Base-by-base conservation (phyloP, 2,113 vertebrate genomes). In the Sialia sialis region DNA sequence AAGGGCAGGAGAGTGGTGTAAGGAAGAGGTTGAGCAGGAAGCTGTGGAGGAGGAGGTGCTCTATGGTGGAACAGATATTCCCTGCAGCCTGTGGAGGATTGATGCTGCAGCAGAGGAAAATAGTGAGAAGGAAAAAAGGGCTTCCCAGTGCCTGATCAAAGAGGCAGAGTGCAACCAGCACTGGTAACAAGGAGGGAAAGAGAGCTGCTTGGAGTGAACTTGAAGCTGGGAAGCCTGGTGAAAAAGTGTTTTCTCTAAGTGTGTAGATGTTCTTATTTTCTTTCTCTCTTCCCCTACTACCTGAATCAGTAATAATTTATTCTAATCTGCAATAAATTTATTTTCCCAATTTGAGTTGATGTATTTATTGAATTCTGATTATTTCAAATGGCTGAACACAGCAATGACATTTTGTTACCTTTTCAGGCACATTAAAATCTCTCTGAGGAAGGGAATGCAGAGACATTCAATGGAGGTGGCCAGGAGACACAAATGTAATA, bases 341-440 rank as follows among this genome's bases (percentile, higher is more conserved):
- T 62, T 91, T 93, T 23, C 44, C 25, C 30, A 39, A 7, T 72
- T 85, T 5, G 6, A 43, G 19, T 43, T 76, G 20, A 88, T 60
- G 26, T 11, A 54, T 62, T 82, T 87, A 30, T 66, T 87, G 63
- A 84, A 81, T 59, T 93, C 23, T 67, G 66, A 63, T 64, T 41
- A 43, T 84, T 81, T 74, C 55, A 91, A 39, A 26, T 82, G 46
- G 10, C 54, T 84, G 39, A 64, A 51, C 25, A 43, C 6, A 48
- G n/a, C 51, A 93, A 68, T 90, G 54, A 83, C 17, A 43, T 91
- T 84, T 48, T 83, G 14, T 85, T 90, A 60, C 52, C 36, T 91
- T 92, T 93, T 91, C 93, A 97, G 97, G 84, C 54, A 84, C 20
- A 54, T 48, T 58, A 92, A 89, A 88, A 80, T 51, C 60, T 93